Base-by-base conservation (phyloP, 2,888 invertebrate species). In the Noctua janthe region DNA sequence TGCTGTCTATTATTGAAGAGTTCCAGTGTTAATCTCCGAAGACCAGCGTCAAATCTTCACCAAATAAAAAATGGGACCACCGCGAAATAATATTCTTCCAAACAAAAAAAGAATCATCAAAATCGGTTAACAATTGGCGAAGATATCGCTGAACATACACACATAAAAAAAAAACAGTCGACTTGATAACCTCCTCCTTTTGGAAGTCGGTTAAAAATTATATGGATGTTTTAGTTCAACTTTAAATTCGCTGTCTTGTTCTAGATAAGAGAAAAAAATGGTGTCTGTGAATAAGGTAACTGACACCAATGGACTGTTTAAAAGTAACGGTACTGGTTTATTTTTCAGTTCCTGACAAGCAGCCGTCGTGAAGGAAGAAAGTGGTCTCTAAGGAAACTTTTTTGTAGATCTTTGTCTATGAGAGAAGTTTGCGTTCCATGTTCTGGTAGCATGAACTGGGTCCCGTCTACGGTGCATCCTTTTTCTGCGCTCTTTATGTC, bases 401-500 rank as follows among this genome's bases (percentile, higher is more conserved):
- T n/a, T 43, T 1, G 2, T 20, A 43, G 59, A 47, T 2, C 11
- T 47, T 47, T 47, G 2, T 1, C 10, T 47, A 43, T 43, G 8
- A 47, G 47, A 11, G 47, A 47, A 47, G 6, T 73, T 11, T 4
- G 0, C 15, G 6, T 13, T 7, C 72, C 43, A n/a, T 43, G 43
- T 72, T 59, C 72, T 59, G 17, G 13, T 7, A 29, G 7, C 0
- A 11, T 2, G 20, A 8, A 49, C 11, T 49, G 2, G 29, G 35
- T 5, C 15, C 23, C 67, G 2, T 23, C 39, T 43, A 8, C 1
- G 6, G 23, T 70, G 20, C 80, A 80, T 20, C 82, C 82, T 0
- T 69, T 80, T 20, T 98, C 98, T 35, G 98, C 98, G n/a, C 98
- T 99, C 74, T 99, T 99, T 29, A 98, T 98, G 94, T 98, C 98